A percentile compares a stretch with the other conserved stretches of the same genome.
Evolutionary conservation across 2,113 vertebrate species (phyloP).

Genomic region (Prolemur simus): DNA sequence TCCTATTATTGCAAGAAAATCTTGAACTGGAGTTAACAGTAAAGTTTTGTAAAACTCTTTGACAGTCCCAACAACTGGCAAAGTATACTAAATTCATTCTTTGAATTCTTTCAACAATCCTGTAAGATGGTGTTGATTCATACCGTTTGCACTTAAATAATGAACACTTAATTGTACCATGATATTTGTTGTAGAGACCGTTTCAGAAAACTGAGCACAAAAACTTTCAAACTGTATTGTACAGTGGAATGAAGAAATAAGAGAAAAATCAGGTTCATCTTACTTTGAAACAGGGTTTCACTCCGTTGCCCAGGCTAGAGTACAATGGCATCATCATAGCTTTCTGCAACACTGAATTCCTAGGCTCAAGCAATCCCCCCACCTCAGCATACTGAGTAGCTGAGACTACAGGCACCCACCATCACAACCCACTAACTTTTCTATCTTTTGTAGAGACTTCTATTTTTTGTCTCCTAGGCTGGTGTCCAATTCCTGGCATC

Average conservation of each 20-base stretch:
- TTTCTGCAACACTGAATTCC: too few relatives aligned
- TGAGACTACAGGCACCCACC: too few relatives aligned
- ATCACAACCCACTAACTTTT: too few relatives aligned
- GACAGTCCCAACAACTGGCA: not conserved
- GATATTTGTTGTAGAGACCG: not conserved
- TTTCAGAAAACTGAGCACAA: conserved; percentile 15
- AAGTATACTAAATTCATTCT: not conserved
- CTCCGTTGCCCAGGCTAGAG: too few relatives aligned
- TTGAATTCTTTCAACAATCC: not conserved
- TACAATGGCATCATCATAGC: too few relatives aligned
- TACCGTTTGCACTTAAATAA: not conserved
- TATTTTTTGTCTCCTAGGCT: too few relatives aligned
- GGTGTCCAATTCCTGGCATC: too few relatives aligned
- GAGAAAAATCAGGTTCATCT: not conserved
- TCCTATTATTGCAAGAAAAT: conserved; percentile 10
- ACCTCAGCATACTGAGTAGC: too few relatives aligned
- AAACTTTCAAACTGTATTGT: not conserved
- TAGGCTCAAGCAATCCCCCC: too few relatives aligned
- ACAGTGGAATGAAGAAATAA: not conserved
- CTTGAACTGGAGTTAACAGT: not conserved
- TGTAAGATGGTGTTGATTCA: not conserved
- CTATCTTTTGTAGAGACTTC: too few relatives aligned
- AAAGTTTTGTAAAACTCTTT: not conserved
- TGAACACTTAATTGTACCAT: not conserved
- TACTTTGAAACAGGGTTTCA: too few relatives aligned